Evolutionary conservation across 2,797 vertebrate species (phyloP).

Genomic region (Pitangus sulphuratus): DNA sequence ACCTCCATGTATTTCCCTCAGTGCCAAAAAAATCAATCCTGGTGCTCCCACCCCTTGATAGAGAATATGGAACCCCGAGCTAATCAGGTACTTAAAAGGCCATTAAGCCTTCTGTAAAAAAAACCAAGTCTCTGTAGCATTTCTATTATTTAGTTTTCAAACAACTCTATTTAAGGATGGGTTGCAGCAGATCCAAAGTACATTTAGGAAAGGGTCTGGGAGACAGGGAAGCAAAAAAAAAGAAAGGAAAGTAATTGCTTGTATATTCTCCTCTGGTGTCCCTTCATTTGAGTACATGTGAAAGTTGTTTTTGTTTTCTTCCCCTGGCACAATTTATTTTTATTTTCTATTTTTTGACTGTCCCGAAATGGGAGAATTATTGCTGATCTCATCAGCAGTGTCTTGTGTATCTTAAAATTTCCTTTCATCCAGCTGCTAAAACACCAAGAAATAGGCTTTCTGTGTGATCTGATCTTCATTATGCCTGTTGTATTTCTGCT

Average conservation of each 20-base stretch:
- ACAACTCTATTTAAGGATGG: not conserved
- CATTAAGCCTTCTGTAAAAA: not conserved
- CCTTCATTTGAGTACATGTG: not conserved
- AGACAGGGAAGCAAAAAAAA: not conserved
- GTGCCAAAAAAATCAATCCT: not conserved
- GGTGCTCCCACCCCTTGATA: not conserved
- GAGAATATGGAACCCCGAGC: not conserved
- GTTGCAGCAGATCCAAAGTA: not conserved
- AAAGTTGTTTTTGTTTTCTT: not conserved
- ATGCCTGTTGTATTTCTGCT: conserved; percentile 25
- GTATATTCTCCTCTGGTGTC: not conserved
- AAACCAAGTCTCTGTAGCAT: not conserved
- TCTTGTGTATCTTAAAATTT: not conserved
- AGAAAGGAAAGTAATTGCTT: not conserved
- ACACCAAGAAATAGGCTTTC: not conserved
- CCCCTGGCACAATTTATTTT: not conserved
- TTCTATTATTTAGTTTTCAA: not conserved
- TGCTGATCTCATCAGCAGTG: not conserved
- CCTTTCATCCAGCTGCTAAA: conserved; percentile 6
- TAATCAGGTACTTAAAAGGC: not conserved
- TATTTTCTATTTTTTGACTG: not conserved
- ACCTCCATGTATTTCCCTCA: not conserved
- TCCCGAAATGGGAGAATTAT: not conserved
- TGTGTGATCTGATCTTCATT: conserved; percentile 13
- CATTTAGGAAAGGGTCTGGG: not conserved